Evolutionary conservation across 2,113 vertebrate species (phyloP).

Genomic region (Varanus salvator): DNA sequence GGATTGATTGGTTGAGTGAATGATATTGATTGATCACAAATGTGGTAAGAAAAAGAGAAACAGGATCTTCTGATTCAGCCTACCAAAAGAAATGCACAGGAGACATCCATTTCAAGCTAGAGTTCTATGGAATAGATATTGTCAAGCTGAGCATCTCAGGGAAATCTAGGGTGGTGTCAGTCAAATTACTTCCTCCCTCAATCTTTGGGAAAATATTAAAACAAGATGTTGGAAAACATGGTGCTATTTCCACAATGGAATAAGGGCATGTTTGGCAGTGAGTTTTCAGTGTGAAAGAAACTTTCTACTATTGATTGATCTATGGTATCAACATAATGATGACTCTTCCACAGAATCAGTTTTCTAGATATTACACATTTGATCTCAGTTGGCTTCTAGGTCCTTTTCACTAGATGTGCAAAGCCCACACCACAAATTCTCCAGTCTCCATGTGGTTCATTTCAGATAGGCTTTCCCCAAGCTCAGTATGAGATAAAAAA

Average conservation of each 20-base stretch:
- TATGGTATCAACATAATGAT: conserved; percentile 69
- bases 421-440: conserved; percentile 3
- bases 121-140: conserved; percentile 42
- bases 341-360: not conserved
- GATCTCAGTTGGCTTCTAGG: not conserved
- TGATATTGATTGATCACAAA: not conserved
- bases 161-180: conserved; percentile 64
- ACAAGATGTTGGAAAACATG: conserved; percentile 61
- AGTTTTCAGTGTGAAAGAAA: conserved; percentile 67
- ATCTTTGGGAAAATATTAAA: conserved; percentile 54
- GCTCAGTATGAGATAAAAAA: conserved; percentile 17
- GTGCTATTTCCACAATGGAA: conserved; percentile 65
- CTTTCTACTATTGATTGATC: conserved; percentile 57
- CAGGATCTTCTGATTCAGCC: not conserved
- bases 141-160: conserved; percentile 46
- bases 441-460: not conserved
- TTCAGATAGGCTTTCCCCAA: not conserved
- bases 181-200: conserved; percentile 67
- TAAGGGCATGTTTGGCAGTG: conserved; percentile 62
- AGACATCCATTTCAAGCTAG: conserved; percentile 13
- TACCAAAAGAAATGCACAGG: conserved; percentile 12
- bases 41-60: not conserved
- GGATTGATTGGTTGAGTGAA: not conserved
- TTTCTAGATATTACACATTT: not conserved
- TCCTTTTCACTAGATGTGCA: conserved; percentile 7